These are phyloP conservation scores for Podargus strigoides DNA, from an alignment of 2,797 vertebrate genomes.

Conservation along the genomic window DNA sequence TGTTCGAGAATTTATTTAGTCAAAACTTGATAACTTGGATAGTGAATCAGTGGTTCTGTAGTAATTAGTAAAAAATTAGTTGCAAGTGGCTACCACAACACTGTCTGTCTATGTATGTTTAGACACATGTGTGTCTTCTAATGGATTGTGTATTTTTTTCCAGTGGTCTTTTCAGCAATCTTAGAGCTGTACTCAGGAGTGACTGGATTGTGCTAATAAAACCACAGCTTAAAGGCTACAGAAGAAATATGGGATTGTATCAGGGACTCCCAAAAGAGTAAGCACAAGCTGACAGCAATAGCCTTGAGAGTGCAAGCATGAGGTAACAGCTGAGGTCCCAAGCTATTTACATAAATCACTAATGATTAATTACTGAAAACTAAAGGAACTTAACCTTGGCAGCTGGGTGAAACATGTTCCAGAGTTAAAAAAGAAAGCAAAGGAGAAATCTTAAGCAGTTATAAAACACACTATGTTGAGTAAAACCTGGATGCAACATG, in stretches of 20 bases:
- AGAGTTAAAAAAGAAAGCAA: not conserved
- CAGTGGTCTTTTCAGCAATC: not conserved
- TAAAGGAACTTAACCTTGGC: not conserved
- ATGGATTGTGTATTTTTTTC: not conserved
- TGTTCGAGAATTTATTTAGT: not conserved
- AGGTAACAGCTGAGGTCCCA: not conserved
- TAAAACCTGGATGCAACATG: not conserved
- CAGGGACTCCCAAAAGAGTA: not conserved
- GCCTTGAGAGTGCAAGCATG: not conserved
- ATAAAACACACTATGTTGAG: not conserved
- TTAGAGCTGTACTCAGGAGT: not conserved
- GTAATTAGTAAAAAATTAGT: not conserved
- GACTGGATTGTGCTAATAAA: not conserved
- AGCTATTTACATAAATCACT: not conserved
- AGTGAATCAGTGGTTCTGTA: not conserved
- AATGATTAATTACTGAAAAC: not conserved
- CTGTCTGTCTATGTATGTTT: not conserved
- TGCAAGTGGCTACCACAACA: not conserved
- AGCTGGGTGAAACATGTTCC: not conserved
- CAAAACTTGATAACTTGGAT: not conserved
- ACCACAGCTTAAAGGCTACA: not conserved
- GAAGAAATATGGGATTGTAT: not conserved
- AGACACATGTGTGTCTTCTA: not conserved
- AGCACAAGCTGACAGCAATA: not conserved
- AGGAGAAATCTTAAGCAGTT: not conserved